Base-by-base conservation (phyloP, 2,113 vertebrate genomes). In the Atherinomorus stipes region DNA sequence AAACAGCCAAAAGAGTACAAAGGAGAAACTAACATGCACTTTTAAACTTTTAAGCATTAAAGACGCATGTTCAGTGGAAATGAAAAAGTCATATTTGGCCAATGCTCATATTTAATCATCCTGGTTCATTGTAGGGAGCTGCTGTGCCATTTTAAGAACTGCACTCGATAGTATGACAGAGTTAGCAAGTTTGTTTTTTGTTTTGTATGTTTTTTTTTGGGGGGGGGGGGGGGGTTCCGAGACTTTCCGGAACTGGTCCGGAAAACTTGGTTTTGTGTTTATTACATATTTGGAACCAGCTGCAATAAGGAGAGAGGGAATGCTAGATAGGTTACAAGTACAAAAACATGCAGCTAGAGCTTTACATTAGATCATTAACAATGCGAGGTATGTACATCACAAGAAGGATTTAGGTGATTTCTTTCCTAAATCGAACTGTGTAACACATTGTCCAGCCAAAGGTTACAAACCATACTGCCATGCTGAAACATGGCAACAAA, bases 401-500 rank as follows among this genome's bases (percentile, higher is more conserved):
- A 9, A 68, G 72, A 23, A 62, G 44, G 44, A 47, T 47, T 18
- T 47, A 47, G 44, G 44, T 19, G 18, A 47, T 47, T 19, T 47
- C 18, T 47, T 47, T 47, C 44, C 18, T 19, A 47, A n/a, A 18
- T 47, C 18, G 5, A 3, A 44, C 42, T 16, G 15, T 18, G 1
- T 44, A 50, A 15, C 34, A 21, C 22, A 34, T 62, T 71, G 57
- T 84, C 51, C 71, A 67, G 82, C 76, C 88, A 85, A 85, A 84
- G 82, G 54, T 62, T 50, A 64, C 40, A 63, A 47, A 61, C 45
- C 59, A 61, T 64, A 47, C 49, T 52, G 64, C 61, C 42, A 76
- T 58, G 63, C 22, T 61, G 5, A 51, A 21, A 61, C 67, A 65
- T 72, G 61, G 56, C 28, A 70, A 74, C 73, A 52, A 52, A 45